phyloP scores from a whole-genome alignment of 64 coral and sea anemone genomes.

The Dendrophyllia cribrosa region DNA sequence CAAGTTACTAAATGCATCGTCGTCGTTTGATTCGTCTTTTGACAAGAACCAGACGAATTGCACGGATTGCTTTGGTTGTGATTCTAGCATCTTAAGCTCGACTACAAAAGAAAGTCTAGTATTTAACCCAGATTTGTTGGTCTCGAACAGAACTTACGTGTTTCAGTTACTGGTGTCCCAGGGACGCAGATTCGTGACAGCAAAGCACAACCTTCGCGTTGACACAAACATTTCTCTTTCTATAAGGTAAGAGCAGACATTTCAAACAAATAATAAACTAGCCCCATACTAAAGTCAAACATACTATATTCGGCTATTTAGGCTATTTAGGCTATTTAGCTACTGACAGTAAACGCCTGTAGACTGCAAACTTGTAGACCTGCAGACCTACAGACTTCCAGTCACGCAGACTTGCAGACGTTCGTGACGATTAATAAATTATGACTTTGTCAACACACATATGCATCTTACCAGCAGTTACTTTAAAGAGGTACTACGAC shows the following conservation, averaged over 20 bases:
- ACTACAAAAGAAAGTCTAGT: neutral
- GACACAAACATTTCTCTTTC: constrained; percentile 74
- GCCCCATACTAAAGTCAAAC: no score
- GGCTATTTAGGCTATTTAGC: no score
- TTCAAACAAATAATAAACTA: no score
- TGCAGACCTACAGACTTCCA: no score
- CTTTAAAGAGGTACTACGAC: no score
- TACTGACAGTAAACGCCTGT: no score
- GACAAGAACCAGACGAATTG: constrained; percentile 28
- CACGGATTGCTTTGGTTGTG: constrained; percentile 77
- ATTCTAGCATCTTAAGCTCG: constrained; percentile 35
- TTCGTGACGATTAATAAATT: no score
- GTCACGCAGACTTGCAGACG: no score
- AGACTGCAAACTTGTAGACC: no score
- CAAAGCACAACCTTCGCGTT: constrained; percentile 50
- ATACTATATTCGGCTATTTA: no score
- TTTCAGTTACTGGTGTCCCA: constrained; percentile 56
- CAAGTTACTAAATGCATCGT: neutral
- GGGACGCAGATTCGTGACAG: constrained; percentile 27
- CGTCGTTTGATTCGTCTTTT: neutral
- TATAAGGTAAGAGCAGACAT: constrained; percentile 56
- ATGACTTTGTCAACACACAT: no score
- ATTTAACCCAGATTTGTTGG: constrained; percentile 46
- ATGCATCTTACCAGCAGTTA: no score
- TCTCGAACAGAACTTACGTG: constrained; percentile 55